Conservation (phyloP, 2,888 invertebrate genomes). For the Tortricodes alternella region DNA sequence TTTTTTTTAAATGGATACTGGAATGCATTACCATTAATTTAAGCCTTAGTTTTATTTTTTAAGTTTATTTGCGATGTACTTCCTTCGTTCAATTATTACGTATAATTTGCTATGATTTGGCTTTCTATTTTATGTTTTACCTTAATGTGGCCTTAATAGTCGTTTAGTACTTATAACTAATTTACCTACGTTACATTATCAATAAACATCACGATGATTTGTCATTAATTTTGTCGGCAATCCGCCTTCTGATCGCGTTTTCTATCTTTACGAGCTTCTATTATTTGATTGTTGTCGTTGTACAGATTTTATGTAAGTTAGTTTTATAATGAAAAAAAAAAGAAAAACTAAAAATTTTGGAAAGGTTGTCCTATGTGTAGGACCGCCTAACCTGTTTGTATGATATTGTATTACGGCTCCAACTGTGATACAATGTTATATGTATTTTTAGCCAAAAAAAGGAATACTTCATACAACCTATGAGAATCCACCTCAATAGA, state of each 20-base stretch:
- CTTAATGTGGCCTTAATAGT: slow-evolving; percentile 47
- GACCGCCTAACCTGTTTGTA: slow-evolving; percentile 8
- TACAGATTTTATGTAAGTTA: slow-evolving; percentile 6
- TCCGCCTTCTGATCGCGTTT: slow-evolving; percentile 51
- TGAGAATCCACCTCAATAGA: slow-evolving; percentile 67
- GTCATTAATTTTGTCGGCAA: slow-evolving; percentile 50
- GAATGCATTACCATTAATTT: background rate
- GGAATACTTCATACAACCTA: slow-evolving; percentile 74
- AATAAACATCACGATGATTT: slow-evolving; percentile 22
- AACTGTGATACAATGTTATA: slow-evolving; percentile 34
- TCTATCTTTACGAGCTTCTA: slow-evolving; percentile 1
- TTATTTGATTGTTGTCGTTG: slow-evolving; percentile 5
- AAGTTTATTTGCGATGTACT: slow-evolving; percentile 48
- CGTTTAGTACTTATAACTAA: slow-evolving; percentile 33
- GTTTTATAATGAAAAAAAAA: slow-evolving; percentile 19
- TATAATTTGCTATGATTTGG: slow-evolving; percentile 43
- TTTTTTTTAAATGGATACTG: background rate
- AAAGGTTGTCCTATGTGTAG: background rate
- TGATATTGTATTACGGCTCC: slow-evolving; percentile 19
- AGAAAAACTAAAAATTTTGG: slow-evolving; percentile 21
- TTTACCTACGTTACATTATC: slow-evolving; percentile 14
- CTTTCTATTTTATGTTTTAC: slow-evolving; percentile 25
- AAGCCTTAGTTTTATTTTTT: slow-evolving; percentile 25
- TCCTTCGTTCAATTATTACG: slow-evolving; percentile 77
- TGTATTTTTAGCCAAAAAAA: slow-evolving; percentile 35